Conservation (phyloP, 2,113 vertebrate species). For the Sprattus sprattus region DNA sequence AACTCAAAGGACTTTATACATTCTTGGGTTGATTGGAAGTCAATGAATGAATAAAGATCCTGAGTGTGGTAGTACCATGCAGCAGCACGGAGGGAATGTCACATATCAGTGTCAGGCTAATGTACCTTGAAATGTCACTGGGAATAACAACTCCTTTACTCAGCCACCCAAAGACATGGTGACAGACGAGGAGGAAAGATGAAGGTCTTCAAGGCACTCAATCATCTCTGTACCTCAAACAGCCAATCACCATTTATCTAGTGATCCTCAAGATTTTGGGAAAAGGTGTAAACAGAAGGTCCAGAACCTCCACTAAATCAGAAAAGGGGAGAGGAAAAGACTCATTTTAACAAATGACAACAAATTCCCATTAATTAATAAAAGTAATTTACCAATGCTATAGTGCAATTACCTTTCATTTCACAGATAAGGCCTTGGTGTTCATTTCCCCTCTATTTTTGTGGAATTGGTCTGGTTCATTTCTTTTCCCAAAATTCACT, state of each 20-base stretch:
- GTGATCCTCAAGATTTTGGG: neutral
- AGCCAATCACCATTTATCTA: neutral
- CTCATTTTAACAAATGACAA: neutral
- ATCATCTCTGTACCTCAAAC: neutral
- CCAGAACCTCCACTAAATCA: neutral
- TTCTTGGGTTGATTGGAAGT: too few relatives aligned
- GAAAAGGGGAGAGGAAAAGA: neutral
- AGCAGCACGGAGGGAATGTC: neutral
- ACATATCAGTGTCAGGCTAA: conserved; percentile 10
- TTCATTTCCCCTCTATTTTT: neutral
- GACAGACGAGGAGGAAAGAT: neutral
- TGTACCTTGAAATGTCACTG: neutral
- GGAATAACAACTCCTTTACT: neutral
- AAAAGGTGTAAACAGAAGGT: neutral
- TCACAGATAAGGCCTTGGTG: neutral
- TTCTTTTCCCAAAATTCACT: conserved; percentile 52
- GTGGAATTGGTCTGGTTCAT: neutral
- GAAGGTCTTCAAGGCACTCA: neutral
- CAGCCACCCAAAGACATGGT: neutral
- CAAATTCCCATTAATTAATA: neutral
- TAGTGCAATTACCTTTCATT: neutral
- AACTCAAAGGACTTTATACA: too few relatives aligned
- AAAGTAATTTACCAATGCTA: neutral
- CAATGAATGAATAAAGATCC: neutral
- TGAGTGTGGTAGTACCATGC: neutral